Base-by-base conservation (phyloP, 1,140 invertebrate genomes). In the Drosophila micromelanica region DNA sequence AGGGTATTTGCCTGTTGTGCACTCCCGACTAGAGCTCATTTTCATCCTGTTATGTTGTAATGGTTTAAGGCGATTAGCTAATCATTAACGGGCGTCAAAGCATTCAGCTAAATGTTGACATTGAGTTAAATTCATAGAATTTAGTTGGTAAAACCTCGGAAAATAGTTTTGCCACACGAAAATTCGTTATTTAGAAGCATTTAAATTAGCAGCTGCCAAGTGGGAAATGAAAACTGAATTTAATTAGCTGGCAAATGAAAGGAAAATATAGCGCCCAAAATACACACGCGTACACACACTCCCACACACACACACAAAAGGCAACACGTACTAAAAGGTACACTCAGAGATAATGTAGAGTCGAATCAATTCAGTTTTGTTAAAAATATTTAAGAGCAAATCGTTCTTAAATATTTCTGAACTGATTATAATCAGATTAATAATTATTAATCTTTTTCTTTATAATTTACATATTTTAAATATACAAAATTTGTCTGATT, bases 181-280 rank as follows among this genome's bases (percentile, higher is more conserved):
- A 32, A 35, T 7, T 38, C 23, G 20, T n/a, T 37, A 17, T 61
- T 69, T n/a, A 42, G 51, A 43, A 27, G 13, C 7, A 61, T 42
- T 62, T 54, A 45, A 54, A 72, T 43, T 46, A 51, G 52, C 48
- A 64, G 40, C 62, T 60, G 60, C 11, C 12, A 45, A 46, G 23
- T 54, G 40, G 43, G 46, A 67, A 57, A 35, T 45, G 30, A 45
- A 49, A 68, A 69, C 43, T 61, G 30, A 65, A 86, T 62, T 72
- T 67, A 75, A 78, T 78, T 64, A 61, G 55, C 49, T 67, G 27
- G 37, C 46, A 64, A 76, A 76, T 76, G 54, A 63, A 84, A 82
- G 20, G 48, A 70, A 65, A 78, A 73, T 51, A 84, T 27, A 45
- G 54, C 9, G 11, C 37, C 17, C 30, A 37, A 42, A 37, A 40